Evolutionary conservation across 2,888 invertebrate genomes (phyloP), one percentile per base, ranked within the genome.

Genomic region (Stenolophus ochropezus): DNA sequence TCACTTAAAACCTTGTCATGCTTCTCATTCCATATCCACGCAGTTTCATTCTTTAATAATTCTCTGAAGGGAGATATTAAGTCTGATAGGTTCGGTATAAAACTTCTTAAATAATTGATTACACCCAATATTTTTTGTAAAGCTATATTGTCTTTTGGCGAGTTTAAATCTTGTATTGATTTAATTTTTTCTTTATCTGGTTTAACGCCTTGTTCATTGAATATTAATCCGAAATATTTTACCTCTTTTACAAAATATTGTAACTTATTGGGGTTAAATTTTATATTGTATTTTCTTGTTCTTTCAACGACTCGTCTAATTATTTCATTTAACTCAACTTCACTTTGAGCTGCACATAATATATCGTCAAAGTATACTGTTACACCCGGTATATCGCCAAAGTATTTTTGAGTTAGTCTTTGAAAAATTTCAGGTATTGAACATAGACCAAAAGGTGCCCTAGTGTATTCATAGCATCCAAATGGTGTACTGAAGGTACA

Each of bases 151-250:
- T 18, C 16, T 58, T 11, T 58, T 14, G 58, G 2, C 2, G 20
- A 1, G 8, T 11, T 58, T 58, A 58, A 58, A 14, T 58, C 20
- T 11, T 16, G 8, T 8, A 58, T 58, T 21, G 23, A 8, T 5
- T 49, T 49, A 49, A 49, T 14, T 49, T 11, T 27, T 27, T 27
- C 27, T 27, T 4, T 4, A 27, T 27, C 27, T 27, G 58, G 6
- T 58, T 21, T 58, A 21, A 27, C 27, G 5, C 58, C 58, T 21
- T 58, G 8, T 58, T 58, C 20, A 58, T 16, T 21, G 16, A 58
- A 58, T 5, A 16, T 58, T 58, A 58, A 58, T 11, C 58, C 58
- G 11, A 58, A 58, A 58, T 58, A 58, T 58, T 58, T 58, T 58
- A 58, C 58, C 16, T 58, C 58, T 21, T 58, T 58, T 2, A 58